These are phyloP conservation scores for Amphipyra berbera DNA, from an alignment of 2,888 invertebrate genomes.

Conservation along the genomic window DNA sequence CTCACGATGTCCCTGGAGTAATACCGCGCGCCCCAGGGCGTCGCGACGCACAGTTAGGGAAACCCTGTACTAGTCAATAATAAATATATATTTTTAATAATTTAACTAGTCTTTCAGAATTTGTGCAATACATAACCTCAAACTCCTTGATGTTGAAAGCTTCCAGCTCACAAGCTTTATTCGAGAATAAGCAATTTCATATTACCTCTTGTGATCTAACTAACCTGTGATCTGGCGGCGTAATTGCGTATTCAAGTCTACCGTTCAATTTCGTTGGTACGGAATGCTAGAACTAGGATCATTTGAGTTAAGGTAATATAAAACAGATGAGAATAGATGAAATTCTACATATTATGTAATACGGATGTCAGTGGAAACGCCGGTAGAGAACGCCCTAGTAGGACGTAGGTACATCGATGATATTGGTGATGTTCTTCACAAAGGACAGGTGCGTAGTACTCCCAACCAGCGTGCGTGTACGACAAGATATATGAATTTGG, in stretches of 20 bases:
- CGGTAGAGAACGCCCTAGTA: too few species aligned
- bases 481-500: too few species aligned
- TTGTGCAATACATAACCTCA: background rate
- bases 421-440: too few species aligned
- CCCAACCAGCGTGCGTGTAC: too few species aligned
- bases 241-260: slow-evolving; percentile 52
- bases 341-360: slow-evolving; percentile 14
- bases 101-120: background rate
- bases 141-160: slow-evolving; percentile 14
- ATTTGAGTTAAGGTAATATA: slow-evolving; percentile 21
- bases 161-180: slow-evolving; percentile 35
- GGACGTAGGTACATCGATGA: too few species aligned
- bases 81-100: background rate
- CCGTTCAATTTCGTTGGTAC: slow-evolving; percentile 46
- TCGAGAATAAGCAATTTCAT: slow-evolving; percentile 47
- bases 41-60: too few species aligned
- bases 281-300: slow-evolving; percentile 31
- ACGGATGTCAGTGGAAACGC: too few species aligned
- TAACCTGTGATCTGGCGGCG: slow-evolving; percentile 40
- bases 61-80: background rate
- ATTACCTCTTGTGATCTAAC: slow-evolving; percentile 43
- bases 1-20: too few species aligned
- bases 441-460: too few species aligned
- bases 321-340: background rate
- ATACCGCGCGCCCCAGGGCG: too few species aligned